Base-by-base conservation (phyloP, 2,888 invertebrate species). In the Nematopogon swammerdamellus region DNA sequence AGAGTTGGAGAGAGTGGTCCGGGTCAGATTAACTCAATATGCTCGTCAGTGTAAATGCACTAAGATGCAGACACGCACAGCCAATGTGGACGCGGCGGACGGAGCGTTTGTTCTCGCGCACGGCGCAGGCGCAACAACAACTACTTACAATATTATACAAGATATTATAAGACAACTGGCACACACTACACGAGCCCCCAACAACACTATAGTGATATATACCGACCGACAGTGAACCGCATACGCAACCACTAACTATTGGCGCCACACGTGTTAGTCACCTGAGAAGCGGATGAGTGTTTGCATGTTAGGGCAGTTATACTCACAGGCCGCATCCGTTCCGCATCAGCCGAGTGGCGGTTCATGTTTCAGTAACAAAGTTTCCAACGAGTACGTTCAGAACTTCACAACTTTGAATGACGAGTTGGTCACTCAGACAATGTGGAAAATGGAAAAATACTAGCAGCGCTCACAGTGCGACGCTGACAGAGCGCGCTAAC, bases 61-160 rank as follows among this genome's bases (percentile, higher is more conserved):
- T 80, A 80, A 80, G 73, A 80, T 80, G 80, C 80, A 80, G 80
- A 80, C 80, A 80, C 80, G 74, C 74, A 79, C 75, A 77, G 77
- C 77, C 74, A 74, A 72, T 70, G 62, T 45, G 8, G 18, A 17
- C n/a, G n/a, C n/a, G n/a, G n/a, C n/a, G n/a, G n/a, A n/a, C n/a
- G n/a, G n/a, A n/a, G n/a, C n/a, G n/a, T n/a, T n/a, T n/a, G n/a
- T n/a, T n/a, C n/a, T n/a, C n/a, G n/a, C n/a, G n/a, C n/a, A n/a
- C n/a, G n/a, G n/a, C n/a, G n/a, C n/a, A n/a, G n/a, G n/a, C n/a
- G n/a, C n/a, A n/a, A n/a, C n/a, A n/a, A n/a, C n/a, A n/a, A n/a
- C n/a, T n/a, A n/a, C 61, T 59, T 64, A 68, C 62, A 63, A 25
- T 6, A 25, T n/a, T 25, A 25, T 25, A 25, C 25, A 25, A 58